These are phyloP conservation scores for Paramormyrops kingsleyae DNA, from an alignment of 2,113 vertebrate species.

Conservation along the genomic window DNA sequence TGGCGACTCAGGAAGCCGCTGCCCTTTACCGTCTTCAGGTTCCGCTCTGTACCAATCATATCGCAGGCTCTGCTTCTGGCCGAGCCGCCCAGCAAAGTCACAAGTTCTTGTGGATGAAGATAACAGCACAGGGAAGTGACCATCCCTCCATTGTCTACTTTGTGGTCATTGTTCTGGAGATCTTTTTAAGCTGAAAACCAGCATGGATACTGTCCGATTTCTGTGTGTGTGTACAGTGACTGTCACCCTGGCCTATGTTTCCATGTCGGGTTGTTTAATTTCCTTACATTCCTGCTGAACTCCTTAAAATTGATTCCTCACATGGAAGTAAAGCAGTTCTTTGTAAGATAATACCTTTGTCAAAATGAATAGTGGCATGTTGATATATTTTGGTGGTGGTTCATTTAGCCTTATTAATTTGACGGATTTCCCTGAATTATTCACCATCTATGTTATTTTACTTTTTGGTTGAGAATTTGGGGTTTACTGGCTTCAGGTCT, in stretches of 20 bases:
- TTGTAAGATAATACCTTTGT: neutral
- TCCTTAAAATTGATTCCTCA: neutral
- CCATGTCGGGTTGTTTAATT: neutral
- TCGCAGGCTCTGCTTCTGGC: neutral
- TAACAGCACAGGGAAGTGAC: neutral
- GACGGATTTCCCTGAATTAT: neutral
- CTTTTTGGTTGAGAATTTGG: neutral
- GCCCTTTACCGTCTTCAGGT: neutral
- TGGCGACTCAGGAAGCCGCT: neutral
- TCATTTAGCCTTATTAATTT: conserved; percentile 46
- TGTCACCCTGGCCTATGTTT: neutral
- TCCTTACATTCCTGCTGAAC: neutral
- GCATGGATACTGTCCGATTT: neutral
- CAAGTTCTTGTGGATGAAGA: neutral
- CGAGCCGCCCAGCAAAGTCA: neutral
- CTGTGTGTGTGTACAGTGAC: neutral
- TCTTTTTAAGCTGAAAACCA: conserved; percentile 2
- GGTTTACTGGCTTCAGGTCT: neutral
- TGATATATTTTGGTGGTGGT: conserved; percentile 63
- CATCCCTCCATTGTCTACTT: neutral
- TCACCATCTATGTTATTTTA: conserved; percentile 9
- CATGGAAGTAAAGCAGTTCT: neutral
- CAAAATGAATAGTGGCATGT: conserved; percentile 36
- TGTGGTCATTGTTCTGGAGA: neutral
- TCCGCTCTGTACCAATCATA: neutral